Evolutionary conservation across 1,140 invertebrate genomes (phyloP).

Genomic region (Sinonovacula constricta): DNA sequence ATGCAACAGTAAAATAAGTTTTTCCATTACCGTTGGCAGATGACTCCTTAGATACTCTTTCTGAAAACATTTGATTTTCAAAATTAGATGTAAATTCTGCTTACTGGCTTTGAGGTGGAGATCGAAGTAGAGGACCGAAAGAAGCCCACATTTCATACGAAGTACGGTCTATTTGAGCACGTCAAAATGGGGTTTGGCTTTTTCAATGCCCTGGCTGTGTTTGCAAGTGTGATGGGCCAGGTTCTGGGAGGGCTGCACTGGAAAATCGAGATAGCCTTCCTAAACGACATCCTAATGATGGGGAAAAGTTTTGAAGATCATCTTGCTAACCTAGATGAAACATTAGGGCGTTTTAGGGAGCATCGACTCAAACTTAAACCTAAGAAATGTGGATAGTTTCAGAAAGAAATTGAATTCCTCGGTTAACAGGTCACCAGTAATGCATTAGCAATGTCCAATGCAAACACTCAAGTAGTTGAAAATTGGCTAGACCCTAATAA

Average conservation of each 20-base stretch:
- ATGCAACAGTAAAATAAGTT: background rate
- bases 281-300: conserved; percentile 53
- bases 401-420: conserved; percentile 53
- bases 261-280: conserved; percentile 29
- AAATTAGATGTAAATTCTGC: conserved; percentile 31
- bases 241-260: conserved; percentile 43
- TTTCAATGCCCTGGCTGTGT: conserved; percentile 27
- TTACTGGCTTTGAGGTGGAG: conserved; percentile 19
- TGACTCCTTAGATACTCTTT: conserved; percentile 1
- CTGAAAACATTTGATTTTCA: conserved; percentile 6
- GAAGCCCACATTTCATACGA: background rate
- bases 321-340: conserved; percentile 10
- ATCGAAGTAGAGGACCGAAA: background rate
- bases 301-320: conserved; percentile 22
- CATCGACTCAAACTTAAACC: conserved; percentile 48
- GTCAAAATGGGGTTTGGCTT: conserved; percentile 27
- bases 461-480: no score
- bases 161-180: conserved; percentile 13
- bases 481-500: no score
- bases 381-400: conserved; percentile 48
- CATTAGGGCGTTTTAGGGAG: conserved; percentile 15
- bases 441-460: no score
- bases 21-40: conserved; percentile 2
- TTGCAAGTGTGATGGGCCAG: conserved; percentile 17
- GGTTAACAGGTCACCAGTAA: no score